These are phyloP conservation scores for Hyposoter didymator DNA, from an alignment of 2,888 invertebrate genomes.

Conservation along the genomic window DNA sequence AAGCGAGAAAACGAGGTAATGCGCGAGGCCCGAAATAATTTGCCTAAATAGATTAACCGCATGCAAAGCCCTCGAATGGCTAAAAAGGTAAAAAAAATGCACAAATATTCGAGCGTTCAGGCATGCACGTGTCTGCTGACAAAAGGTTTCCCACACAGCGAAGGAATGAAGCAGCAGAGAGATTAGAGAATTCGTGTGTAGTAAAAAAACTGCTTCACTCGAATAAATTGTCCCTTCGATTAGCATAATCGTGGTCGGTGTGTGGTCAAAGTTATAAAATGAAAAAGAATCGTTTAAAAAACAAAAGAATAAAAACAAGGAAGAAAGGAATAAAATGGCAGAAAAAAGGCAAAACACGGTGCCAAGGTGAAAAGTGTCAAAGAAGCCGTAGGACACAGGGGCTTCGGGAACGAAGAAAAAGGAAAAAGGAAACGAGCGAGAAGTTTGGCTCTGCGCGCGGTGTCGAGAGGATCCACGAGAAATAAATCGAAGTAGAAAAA, in stretches of 20 bases:
- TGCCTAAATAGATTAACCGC: constrained; percentile 34
- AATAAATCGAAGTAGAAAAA: constrained; percentile 40
- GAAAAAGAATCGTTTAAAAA: not conserved
- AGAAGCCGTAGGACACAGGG: constrained; percentile 11
- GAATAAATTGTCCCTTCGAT: constrained; percentile 71
- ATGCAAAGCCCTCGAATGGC: not conserved
- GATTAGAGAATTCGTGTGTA: constrained; percentile 64
- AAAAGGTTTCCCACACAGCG: constrained; percentile 5
- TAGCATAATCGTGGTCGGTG: constrained; percentile 66
- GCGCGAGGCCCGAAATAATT: constrained; percentile 22
- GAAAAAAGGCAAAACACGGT: not conserved
- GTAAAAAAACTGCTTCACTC: constrained; percentile 40
- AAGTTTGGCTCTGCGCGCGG: not conserved
- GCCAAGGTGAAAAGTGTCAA: constrained; percentile 30
- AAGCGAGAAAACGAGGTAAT: not conserved
- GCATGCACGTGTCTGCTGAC: not conserved
- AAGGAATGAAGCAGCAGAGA: constrained; percentile 12
- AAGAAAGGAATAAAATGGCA: not conserved
- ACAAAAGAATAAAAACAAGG: not conserved
- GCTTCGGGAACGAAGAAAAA: not conserved
- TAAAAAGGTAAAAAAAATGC: not conserved
- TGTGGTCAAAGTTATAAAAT: constrained; percentile 22
- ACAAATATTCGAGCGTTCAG: not conserved
- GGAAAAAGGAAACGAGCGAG: not conserved
- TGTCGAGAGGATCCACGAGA: not conserved